phyloP scores from a whole-genome alignment of 2,797 vertebrate species.

The Falco cherrug region DNA sequence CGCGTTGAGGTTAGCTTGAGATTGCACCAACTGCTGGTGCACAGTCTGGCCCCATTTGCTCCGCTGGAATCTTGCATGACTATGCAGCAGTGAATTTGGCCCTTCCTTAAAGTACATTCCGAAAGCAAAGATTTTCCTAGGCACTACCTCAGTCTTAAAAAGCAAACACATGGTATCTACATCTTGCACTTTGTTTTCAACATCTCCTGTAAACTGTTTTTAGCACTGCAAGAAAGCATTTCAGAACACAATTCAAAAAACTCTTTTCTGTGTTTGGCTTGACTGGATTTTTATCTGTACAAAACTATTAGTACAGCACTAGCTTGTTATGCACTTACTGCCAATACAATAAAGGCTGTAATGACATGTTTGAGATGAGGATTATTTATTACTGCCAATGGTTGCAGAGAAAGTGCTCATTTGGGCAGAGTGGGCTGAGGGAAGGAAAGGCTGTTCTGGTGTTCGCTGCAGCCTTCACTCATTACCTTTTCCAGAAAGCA shows the following conservation, averaged over 20 bases:
- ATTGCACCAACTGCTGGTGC: not conserved
- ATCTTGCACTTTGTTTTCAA: conserved; percentile 27
- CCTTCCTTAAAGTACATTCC: not conserved
- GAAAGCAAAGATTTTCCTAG: conserved; percentile 9
- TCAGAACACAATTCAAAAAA: not conserved
- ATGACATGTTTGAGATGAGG: conserved; percentile 5
- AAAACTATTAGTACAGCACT: not conserved
- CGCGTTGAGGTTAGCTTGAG: rapidly evolving
- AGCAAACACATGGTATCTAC: conserved; percentile 18
- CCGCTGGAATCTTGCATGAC: rapidly evolving
- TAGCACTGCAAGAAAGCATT: not conserved
- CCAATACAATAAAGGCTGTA: not conserved
- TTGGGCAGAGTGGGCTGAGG: not conserved
- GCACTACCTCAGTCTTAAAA: not conserved
- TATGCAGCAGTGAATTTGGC: not conserved
- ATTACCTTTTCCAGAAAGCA: conserved; percentile 21
- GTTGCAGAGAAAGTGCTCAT: not conserved
- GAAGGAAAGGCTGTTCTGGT: not conserved
- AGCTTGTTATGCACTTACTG: not conserved
- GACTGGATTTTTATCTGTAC: not conserved
- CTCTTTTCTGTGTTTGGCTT: not conserved
- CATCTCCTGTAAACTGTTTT: conserved; percentile 13
- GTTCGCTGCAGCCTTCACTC: not conserved
- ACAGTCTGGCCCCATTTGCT: not conserved
- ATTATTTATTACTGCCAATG: conserved; percentile 30